Conservation (phyloP, 2,113 vertebrate genomes). For the Apaloderma vittatum region DNA sequence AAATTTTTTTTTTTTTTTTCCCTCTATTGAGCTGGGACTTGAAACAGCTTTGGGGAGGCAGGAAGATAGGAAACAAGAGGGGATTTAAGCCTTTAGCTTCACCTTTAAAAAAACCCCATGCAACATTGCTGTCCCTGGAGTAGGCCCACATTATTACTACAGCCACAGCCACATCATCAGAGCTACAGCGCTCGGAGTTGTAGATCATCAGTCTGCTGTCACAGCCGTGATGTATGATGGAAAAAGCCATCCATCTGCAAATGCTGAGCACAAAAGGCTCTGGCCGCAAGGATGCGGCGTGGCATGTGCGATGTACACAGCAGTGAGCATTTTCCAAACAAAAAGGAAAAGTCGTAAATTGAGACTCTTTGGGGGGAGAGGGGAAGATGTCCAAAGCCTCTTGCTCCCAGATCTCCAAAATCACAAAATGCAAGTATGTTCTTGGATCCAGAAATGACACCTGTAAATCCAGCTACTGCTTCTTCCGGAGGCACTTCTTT, state of each 20-base stretch:
- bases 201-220: conserved; percentile 77
- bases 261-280: background rate
- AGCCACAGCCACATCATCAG: conserved; percentile 70
- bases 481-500: background rate
- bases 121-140: conserved; percentile 35
- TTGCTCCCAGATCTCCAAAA: conserved; percentile 43
- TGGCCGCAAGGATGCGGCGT: conserved; percentile 7
- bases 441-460: conserved; percentile 45
- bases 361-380: background rate
- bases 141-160: conserved; percentile 63
- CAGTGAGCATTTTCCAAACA: background rate
- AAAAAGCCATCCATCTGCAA: conserved; percentile 72
- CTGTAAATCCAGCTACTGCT: conserved; percentile 24
- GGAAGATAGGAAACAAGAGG: conserved; percentile 22
- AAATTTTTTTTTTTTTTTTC: background rate
- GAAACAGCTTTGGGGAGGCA: conserved; percentile 19
- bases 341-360: background rate
- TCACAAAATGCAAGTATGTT: conserved; percentile 40
- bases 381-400: background rate
- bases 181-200: background rate
- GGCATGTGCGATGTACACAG: background rate
- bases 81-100: conserved; percentile 49
- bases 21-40: background rate
- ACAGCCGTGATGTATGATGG: conserved; percentile 61
- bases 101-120: conserved; percentile 27